These are phyloP conservation scores for Gryllus longicercus DNA, from an alignment of 2,888 invertebrate genomes.

Conservation along the genomic window DNA sequence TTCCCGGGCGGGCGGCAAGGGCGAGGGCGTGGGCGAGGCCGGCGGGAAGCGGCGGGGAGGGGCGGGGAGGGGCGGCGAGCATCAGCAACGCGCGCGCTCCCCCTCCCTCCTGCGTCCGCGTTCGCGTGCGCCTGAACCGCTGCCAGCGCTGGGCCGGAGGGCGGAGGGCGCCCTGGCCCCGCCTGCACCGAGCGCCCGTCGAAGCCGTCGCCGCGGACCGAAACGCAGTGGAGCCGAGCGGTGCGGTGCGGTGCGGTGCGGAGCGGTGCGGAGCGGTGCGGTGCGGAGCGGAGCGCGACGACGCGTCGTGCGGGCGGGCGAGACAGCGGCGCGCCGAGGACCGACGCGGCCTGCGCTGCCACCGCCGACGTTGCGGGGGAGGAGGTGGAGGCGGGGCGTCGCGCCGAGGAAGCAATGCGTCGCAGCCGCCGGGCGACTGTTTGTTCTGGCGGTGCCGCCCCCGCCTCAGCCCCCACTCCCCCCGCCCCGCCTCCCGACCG, in stretches of 20 bases:
- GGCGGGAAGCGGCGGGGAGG: background rate
- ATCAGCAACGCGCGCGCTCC: background rate
- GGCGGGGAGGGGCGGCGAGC: background rate
- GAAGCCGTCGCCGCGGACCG: too few relatives aligned
- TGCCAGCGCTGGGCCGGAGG: background rate
- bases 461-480: background rate
- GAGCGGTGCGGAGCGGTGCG: too few relatives aligned
- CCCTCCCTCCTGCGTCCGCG: background rate
- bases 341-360: background rate
- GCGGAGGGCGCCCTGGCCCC: background rate
- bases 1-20: constrained; percentile 18
- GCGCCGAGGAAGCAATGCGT: background rate
- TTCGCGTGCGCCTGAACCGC: background rate
- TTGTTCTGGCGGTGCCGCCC: constrained; percentile 2
- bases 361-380: background rate
- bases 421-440: constrained; percentile 11
- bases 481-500: background rate
- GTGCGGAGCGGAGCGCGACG: background rate
- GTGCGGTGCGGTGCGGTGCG: too few relatives aligned
- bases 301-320: background rate
- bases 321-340: background rate
- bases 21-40: constrained; percentile 23
- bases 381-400: background rate
- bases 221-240: too few relatives aligned
- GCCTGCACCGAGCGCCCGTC: background rate